Conservation (phyloP, 2,888 invertebrate genomes). For the Athalia circularis region DNA sequence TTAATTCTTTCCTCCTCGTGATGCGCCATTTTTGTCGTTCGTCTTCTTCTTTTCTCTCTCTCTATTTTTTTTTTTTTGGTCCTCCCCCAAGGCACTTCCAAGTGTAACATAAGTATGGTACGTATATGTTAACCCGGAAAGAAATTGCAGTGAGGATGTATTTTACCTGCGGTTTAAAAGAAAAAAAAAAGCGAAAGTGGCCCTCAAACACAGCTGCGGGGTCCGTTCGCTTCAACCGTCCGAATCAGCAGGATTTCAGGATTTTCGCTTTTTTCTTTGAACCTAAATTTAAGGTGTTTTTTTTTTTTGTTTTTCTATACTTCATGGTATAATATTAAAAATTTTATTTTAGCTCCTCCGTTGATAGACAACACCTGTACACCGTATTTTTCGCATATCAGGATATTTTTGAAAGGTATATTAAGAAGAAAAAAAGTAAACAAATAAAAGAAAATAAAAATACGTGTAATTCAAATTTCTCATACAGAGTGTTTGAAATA, state of each 20-base stretch:
- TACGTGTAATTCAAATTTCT: too few relatives aligned
- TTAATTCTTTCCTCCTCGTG: conserved; percentile 26
- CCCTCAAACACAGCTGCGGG: not conserved
- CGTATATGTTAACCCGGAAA: too few relatives aligned
- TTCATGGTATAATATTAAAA: not conserved
- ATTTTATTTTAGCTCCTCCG: conserved; percentile 55
- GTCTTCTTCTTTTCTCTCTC: conserved; percentile 7
- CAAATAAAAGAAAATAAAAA: too few relatives aligned
- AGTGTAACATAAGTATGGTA: conserved; percentile 29
- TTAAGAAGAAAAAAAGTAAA: not conserved
- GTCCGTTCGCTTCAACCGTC: too few relatives aligned
- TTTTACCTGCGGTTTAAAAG: too few relatives aligned
- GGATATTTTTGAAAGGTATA: conserved; percentile 66
- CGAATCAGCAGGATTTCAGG: too few relatives aligned
- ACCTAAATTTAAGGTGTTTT: too few relatives aligned
- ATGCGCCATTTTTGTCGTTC: conserved; percentile 8
- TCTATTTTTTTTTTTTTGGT: not conserved
- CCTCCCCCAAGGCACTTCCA: conserved; percentile 37
- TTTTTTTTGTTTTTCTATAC: not conserved
- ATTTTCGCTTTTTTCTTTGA: too few relatives aligned
- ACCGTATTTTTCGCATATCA: conserved; percentile 63
- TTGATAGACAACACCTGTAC: conserved; percentile 62
- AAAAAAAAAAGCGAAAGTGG: not conserved
- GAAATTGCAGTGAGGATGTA: too few relatives aligned
- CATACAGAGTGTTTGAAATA: too few relatives aligned